Conservation (phyloP, 1,140 invertebrate genomes). For the Listronotus oregonensis region DNA sequence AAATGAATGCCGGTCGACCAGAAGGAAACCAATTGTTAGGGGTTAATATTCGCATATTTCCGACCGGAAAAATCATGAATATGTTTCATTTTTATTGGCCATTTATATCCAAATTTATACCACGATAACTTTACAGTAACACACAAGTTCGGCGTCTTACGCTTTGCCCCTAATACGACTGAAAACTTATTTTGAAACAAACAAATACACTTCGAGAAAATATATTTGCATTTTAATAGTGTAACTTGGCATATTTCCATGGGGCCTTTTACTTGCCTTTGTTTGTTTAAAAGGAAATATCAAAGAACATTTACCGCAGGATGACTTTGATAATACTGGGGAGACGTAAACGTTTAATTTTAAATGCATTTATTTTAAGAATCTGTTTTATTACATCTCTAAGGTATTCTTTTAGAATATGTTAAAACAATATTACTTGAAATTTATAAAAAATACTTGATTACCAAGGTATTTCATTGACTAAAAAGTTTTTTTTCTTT, state of each 20-base stretch:
- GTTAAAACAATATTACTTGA: too few species aligned
- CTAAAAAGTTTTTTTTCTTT: too few species aligned
- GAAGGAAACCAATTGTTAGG: conserved; percentile 42
- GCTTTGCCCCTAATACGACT: background rate
- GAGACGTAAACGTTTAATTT: conserved; percentile 20
- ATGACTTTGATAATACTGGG: conserved; percentile 17
- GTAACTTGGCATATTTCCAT: conserved; percentile 37
- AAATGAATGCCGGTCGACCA: conserved; percentile 26
- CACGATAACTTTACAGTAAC: conserved; percentile 26
- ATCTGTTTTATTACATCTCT: too few species aligned
- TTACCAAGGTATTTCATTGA: too few species aligned
- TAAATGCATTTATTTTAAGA: background rate
- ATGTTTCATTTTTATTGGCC: conserved; percentile 57
- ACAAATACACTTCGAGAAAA: conserved; percentile 34
- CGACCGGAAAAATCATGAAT: conserved; percentile 56
- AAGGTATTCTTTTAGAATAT: too few species aligned
- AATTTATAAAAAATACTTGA: too few species aligned
- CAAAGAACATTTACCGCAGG: conserved; percentile 31
- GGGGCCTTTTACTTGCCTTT: conserved; percentile 41
- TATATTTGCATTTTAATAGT: conserved; percentile 55
- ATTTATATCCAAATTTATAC: conserved; percentile 50
- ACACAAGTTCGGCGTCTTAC: background rate
- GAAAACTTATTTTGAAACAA: conserved; percentile 18
- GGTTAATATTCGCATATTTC: conserved; percentile 52
- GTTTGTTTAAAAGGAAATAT: conserved; percentile 44